phyloP scores from a whole-genome alignment of 37 sponge, comb jelly and placozoan species.

The Bolinopsis microptera region DNA sequence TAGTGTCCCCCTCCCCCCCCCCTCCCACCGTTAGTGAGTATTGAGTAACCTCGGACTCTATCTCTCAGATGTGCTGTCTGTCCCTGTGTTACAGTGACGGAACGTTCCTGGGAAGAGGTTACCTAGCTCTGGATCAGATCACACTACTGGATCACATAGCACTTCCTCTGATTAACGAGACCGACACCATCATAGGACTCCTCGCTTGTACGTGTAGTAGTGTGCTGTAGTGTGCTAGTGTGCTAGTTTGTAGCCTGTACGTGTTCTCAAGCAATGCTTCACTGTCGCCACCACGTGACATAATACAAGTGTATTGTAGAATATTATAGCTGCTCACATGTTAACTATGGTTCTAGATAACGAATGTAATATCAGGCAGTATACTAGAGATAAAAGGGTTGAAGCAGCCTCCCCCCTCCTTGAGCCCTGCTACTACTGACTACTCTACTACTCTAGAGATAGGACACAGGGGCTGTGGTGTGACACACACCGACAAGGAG shows the following conservation, averaged over 20 bases:
- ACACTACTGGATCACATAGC: not conserved
- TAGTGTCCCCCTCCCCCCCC: no score
- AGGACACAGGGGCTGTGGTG: conserved; percentile 25
- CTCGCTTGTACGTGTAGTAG: not conserved
- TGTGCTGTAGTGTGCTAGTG: no score
- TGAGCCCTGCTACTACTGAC: not conserved
- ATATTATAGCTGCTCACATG: not conserved
- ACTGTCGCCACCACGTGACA: not conserved
- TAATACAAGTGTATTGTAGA: not conserved
- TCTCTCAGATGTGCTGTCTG: conserved; percentile 15
- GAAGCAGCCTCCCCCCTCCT: not conserved
- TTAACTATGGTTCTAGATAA: not conserved
- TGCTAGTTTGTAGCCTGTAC: not conserved
- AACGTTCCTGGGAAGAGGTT: not conserved
- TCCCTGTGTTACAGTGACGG: not conserved
- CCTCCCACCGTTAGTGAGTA: no score
- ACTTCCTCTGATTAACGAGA: not conserved
- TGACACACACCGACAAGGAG: not conserved
- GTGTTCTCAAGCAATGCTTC: not conserved
- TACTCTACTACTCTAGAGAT: conserved; percentile 1
- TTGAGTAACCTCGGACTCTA: no score
- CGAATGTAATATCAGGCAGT: not conserved
- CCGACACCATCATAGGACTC: not conserved
- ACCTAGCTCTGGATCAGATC: not conserved
- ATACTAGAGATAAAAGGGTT: not conserved